Evolutionary conservation across 1,140 invertebrate genomes (phyloP).

Genomic region (Aphidius gifuensis): DNA sequence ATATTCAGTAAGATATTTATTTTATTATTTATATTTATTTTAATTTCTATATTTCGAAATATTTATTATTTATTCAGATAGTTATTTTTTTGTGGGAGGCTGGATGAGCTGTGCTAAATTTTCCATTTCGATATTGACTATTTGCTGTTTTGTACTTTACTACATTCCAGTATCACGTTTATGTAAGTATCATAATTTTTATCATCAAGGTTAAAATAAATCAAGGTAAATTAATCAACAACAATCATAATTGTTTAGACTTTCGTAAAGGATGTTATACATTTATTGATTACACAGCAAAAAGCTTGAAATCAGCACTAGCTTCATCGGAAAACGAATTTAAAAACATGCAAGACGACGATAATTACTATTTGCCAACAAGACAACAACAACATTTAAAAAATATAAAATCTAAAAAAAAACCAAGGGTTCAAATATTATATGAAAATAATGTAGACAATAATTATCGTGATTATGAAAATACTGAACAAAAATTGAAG

Average conservation of each 20-base stretch:
- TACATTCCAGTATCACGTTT: slow-evolving; percentile 31
- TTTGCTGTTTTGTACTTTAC: slow-evolving; percentile 20
- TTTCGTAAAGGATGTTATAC: slow-evolving; percentile 33
- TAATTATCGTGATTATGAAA: too few relatives aligned
- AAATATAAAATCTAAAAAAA: background rate
- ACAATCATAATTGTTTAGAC: slow-evolving; percentile 26
- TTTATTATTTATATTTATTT: background rate
- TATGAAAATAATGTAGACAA: too few relatives aligned
- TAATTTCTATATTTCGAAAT: background rate
- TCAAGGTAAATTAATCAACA: background rate
- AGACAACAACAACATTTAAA: background rate
- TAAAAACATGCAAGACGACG: background rate
- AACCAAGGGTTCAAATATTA: too few relatives aligned
- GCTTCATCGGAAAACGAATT: slow-evolving; percentile 20
- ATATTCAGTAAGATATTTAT: background rate
- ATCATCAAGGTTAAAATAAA: background rate
- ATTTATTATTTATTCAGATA: slow-evolving; percentile 17
- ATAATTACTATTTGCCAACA: too few relatives aligned
- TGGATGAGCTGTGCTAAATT: slow-evolving; percentile 33
- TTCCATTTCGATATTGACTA: slow-evolving; percentile 19
- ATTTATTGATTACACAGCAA: slow-evolving; percentile 36
- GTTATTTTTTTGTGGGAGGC: slow-evolving; percentile 12
- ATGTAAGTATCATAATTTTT: slow-evolving; percentile 31
- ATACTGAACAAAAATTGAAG: too few relatives aligned
- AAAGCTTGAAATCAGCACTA: slow-evolving; percentile 33